These are phyloP conservation scores for Ephestia elutella DNA, from an alignment of 1,140 invertebrate species.

Conservation along the genomic window DNA sequence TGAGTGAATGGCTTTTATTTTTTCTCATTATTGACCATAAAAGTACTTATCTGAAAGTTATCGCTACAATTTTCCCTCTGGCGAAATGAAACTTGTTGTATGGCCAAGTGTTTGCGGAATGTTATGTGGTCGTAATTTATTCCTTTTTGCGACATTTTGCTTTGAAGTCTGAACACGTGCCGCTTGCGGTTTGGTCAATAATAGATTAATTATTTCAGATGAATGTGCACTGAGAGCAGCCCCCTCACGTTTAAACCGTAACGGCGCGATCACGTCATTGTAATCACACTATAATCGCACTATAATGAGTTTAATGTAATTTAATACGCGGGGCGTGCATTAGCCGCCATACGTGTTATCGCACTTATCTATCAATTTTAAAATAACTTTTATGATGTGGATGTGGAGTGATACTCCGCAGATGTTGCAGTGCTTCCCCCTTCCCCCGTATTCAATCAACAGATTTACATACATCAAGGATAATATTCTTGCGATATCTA, in stretches of 20 bases:
- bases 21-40: constrained; percentile 38
- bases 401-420: constrained; percentile 31
- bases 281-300: constrained; percentile 44
- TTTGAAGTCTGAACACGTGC: constrained; percentile 27
- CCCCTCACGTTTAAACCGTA: constrained; percentile 24
- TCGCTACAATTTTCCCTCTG: constrained; percentile 23
- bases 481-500: no score
- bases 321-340: constrained; percentile 41
- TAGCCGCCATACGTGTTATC: constrained; percentile 41
- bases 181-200: not conserved
- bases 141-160: constrained; percentile 30
- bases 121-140: constrained; percentile 26
- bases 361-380: constrained; percentile 45
- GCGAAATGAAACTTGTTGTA: constrained; percentile 17
- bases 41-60: constrained; percentile 31
- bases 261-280: constrained; percentile 18
- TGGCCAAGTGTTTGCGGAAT: not conserved
- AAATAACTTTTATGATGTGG: constrained; percentile 31
- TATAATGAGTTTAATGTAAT: constrained; percentile 45
- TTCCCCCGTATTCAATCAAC: constrained; percentile 9
- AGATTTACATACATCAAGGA: not conserved
- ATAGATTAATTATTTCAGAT: constrained; percentile 7
- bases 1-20: constrained; percentile 25
- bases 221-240: constrained; percentile 11
- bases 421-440: constrained; percentile 31